A percentile compares a stretch with the other conserved stretches of the same genome.
phyloP scores from a whole-genome alignment of 2,797 vertebrate genomes.

The Coregonus ussuriensis region DNA sequence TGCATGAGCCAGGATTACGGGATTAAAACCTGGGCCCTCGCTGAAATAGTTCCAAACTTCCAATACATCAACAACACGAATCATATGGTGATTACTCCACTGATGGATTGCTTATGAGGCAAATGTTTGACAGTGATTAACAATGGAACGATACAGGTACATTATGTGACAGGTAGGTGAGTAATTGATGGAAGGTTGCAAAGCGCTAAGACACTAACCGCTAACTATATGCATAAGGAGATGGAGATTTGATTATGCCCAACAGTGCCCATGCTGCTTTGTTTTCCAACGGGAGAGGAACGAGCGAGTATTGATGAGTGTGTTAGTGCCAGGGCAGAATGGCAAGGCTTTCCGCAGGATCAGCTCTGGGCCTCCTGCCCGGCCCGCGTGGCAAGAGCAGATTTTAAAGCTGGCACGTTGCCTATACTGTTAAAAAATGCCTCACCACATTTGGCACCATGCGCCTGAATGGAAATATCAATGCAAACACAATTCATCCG shows the following conservation, averaged over 20 bases:
- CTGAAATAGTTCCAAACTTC: slow-evolving; percentile 6
- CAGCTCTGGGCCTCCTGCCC: slow-evolving; percentile 51
- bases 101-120: slow-evolving; percentile 32
- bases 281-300: slow-evolving; percentile 33
- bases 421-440: slow-evolving; percentile 42
- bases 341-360: slow-evolving; percentile 53
- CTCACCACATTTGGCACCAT: slow-evolving; percentile 22
- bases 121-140: slow-evolving; percentile 33
- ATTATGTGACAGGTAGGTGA: slow-evolving; percentile 22
- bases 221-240: slow-evolving; percentile 11
- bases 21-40: slow-evolving; percentile 6
- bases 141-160: slow-evolving; percentile 10
- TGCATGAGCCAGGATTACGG: not conserved
- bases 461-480: slow-evolving; percentile 58
- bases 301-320: slow-evolving; percentile 48
- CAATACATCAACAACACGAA: slow-evolving; percentile 7
- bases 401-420: slow-evolving; percentile 44
- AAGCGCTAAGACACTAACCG: not conserved
- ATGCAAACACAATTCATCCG: slow-evolving; percentile 44
- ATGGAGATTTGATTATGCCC: slow-evolving; percentile 22
- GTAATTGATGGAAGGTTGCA: slow-evolving; percentile 20
- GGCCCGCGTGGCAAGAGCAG: slow-evolving; percentile 46
- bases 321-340: slow-evolving; percentile 46
- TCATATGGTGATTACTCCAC: slow-evolving; percentile 24
- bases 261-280: slow-evolving; percentile 19